Evolutionary conservation across 2,113 vertebrate species (phyloP).

Genomic region (Stictonetta naevosa): DNA sequence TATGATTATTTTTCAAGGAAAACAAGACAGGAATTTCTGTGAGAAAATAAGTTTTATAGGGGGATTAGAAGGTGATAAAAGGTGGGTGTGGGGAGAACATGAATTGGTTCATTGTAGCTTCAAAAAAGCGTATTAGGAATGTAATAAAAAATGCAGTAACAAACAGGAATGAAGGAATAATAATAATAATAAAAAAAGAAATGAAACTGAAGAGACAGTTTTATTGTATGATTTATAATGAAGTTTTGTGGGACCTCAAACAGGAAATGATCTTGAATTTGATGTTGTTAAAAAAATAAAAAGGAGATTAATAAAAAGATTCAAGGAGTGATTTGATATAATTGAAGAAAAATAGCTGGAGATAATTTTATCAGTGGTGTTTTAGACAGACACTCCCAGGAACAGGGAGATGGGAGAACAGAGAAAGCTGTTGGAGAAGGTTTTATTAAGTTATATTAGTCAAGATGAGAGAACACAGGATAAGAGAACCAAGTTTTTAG

Average conservation of each 20-base stretch:
- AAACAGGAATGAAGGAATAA: not conserved
- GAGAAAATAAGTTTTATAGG: constrained; percentile 9
- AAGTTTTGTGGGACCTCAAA: constrained; percentile 31
- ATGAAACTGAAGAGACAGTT: constrained; percentile 5
- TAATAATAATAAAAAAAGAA: not conserved
- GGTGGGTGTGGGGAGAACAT: not conserved
- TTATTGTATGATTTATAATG: constrained; percentile 43
- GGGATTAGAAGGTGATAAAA: constrained; percentile 33
- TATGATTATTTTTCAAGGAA: constrained; percentile 31
- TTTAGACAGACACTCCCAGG: not conserved
- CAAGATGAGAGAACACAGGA: not conserved
- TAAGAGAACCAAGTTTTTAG: not conserved
- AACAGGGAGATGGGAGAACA: not conserved
- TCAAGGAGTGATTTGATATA: not conserved
- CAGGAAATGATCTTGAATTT: constrained; percentile 41
- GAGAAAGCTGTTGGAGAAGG: not conserved
- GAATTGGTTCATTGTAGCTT: not conserved
- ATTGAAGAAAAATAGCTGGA: not conserved
- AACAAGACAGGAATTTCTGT: constrained; percentile 3
- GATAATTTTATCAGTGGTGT: constrained; percentile 6
- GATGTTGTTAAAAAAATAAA: constrained; percentile 10
- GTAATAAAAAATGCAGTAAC: constrained; percentile 21
- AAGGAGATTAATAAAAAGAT: constrained; percentile 1
- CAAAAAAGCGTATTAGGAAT: not conserved
- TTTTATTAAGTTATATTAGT: constrained; percentile 24